Percentiles rank a stretch among this genome's conserved stretches.
phyloP scores from a whole-genome alignment of 2,113 vertebrate genomes.

The Phasianus colchicus region DNA sequence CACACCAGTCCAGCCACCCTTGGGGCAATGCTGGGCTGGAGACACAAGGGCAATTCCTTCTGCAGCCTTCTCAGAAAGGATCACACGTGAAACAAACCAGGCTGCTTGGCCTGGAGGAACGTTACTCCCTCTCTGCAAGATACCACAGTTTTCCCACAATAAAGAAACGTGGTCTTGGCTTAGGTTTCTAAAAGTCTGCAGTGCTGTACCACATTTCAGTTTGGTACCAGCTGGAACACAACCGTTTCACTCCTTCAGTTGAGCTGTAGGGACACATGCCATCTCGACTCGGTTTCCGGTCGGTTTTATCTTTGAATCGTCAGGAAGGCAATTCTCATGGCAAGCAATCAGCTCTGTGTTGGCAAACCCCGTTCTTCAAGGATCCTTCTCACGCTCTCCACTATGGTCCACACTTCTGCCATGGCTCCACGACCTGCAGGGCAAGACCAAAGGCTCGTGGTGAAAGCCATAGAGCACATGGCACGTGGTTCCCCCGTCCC shows the following conservation, averaged over 20 bases:
- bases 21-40: neutral
- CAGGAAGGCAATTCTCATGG: neutral
- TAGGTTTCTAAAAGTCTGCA: neutral
- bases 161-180: neutral
- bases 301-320: neutral
- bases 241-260: neutral
- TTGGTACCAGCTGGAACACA: neutral
- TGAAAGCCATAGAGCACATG: neutral
- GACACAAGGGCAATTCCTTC: neutral
- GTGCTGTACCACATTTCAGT: neutral
- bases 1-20: neutral
- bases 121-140: neutral
- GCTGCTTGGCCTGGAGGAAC: neutral
- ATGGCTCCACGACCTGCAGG: constrained; percentile 91
- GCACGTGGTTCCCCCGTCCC: accelerated
- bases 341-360: constrained; percentile 26
- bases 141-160: neutral
- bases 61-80: neutral
- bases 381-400: constrained; percentile 78
- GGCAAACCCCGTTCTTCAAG: constrained; percentile 24
- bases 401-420: constrained; percentile 91
- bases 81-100: accelerated
- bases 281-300: neutral
- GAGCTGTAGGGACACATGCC: neutral
- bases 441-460: neutral